Percentiles rank a stretch among this genome's conserved stretches.
These are phyloP conservation scores for Anolis apletophallus DNA, from an alignment of 2,797 vertebrate genomes.

Conservation along the genomic window DNA sequence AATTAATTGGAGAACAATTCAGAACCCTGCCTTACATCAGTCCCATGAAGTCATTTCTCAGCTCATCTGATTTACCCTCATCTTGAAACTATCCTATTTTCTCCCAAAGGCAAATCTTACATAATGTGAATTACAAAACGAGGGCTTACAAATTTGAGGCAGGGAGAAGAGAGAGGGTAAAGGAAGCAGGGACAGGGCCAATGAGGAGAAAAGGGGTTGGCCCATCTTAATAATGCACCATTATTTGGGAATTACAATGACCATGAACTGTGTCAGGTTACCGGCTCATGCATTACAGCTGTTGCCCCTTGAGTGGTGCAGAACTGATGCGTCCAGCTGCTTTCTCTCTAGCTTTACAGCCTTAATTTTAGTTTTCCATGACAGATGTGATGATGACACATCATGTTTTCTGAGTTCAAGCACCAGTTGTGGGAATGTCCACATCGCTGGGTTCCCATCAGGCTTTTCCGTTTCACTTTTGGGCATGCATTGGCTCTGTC, in stretches of 20 bases:
- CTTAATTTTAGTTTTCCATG: conserved; percentile 42
- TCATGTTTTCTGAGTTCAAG: conserved; percentile 10
- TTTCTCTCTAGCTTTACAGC: conserved; percentile 12
- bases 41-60: not conserved
- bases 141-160: not conserved
- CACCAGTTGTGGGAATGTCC: conserved; percentile 30
- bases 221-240: not conserved
- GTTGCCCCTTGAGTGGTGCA: conserved; percentile 21
- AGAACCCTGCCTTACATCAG: not conserved
- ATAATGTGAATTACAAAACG: conserved; percentile 6
- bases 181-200: not conserved
- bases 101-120: not conserved
- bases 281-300: conserved; percentile 28
- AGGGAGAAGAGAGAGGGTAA: not conserved
- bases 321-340: conserved; percentile 21
- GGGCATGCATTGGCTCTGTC: not conserved
- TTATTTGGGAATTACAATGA: conserved; percentile 17
- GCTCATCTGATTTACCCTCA: not conserved
- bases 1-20: not conserved
- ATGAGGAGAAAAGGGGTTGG: not conserved
- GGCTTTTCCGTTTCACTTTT: not conserved
- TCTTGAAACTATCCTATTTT: not conserved
- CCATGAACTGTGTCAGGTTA: conserved; percentile 22
- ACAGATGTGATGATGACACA: conserved; percentile 47
- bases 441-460: conserved; percentile 25